These are phyloP conservation scores for Xylota sylvarum DNA, from an alignment of 2,888 invertebrate species.

Conservation along the genomic window DNA sequence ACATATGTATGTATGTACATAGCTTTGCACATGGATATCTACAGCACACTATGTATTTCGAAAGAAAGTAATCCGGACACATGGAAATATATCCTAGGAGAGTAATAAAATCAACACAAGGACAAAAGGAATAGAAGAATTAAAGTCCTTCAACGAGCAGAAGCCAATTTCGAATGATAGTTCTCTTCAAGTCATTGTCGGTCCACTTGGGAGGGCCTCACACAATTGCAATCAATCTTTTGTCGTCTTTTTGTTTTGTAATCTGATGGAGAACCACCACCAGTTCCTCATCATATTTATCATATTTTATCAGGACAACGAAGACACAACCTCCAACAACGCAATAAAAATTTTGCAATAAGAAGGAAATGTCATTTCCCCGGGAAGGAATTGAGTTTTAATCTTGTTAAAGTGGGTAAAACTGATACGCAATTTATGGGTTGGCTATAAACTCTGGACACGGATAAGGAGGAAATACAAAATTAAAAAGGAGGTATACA, in stretches of 20 bases:
- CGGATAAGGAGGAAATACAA: slow-evolving; percentile 53
- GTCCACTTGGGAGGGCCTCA: neutral
- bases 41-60: slow-evolving; percentile 1
- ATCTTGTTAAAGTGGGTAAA: slow-evolving; percentile 73
- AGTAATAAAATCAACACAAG: slow-evolving; percentile 47
- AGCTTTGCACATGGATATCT: slow-evolving; percentile 8
- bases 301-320: slow-evolving; percentile 23
- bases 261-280: slow-evolving; percentile 10
- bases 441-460: slow-evolving; percentile 57
- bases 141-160: slow-evolving; percentile 23
- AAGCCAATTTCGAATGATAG: slow-evolving; percentile 53
- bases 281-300: slow-evolving; percentile 31
- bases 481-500: slow-evolving; percentile 1
- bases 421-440: slow-evolving; percentile 73
- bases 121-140: slow-evolving; percentile 21
- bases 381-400: slow-evolving; percentile 69
- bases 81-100: slow-evolving; percentile 29
- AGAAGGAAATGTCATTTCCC: slow-evolving; percentile 46
- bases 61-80: slow-evolving; percentile 5
- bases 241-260: slow-evolving; percentile 7
- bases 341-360: slow-evolving; percentile 23
- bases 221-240: slow-evolving; percentile 42
- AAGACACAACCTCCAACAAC: slow-evolving; percentile 6
- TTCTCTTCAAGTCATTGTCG: slow-evolving; percentile 4
- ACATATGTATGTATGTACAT: neutral